Base-by-base conservation (phyloP, 2,888 invertebrate genomes). In the Dinocampus coccinellae region DNA sequence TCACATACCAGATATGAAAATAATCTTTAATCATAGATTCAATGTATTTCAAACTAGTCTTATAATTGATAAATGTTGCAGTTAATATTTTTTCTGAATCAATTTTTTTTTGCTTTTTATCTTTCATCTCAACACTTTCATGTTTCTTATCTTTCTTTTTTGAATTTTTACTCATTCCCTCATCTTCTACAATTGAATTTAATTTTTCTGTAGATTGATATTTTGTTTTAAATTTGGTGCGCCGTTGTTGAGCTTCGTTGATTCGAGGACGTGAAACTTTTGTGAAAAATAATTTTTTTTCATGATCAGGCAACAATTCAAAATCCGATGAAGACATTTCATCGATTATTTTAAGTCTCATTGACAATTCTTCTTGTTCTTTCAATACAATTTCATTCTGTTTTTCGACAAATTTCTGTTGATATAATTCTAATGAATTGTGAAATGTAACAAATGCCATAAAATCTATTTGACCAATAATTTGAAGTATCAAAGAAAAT, bases 371-470 rank as follows among this genome's bases (percentile, higher is more conserved):
- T 13, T 42, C 62, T 72, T 67, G 73, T 36, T 73, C 64, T 39
- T 11, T 26, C 3, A 22, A n/a, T 22, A 47, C 61, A n/a, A 73
- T 73, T 24, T 29, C 52, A 42, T 33, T 60, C 62, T 34, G 58
- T 53, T 75, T 73, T 58, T 57, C 75, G 65, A 26, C 7, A 62
- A 73, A 71, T 64, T 64, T 36, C 11, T 16, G 52, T 33, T 77
- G 65, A 62, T 80, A 82, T 22, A 70, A 67, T 52, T 75, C 72
- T 58, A 79, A 69, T 2, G 80, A 77, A 66, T 84, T 81, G n/a
- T 82, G 69, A 65, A 83, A 83, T n/a, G 80, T 81, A 16, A 87
- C 74, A 72, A 85, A 81, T 24, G 82, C 74, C 6, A 77, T 73
- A 22, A 77, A 78, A 67, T 81, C 77, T 10, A 79, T 72, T 55